These are phyloP conservation scores for Heterotilapia buettikoferi DNA, from an alignment of 2,113 vertebrate genomes.

Conservation along the genomic window DNA sequence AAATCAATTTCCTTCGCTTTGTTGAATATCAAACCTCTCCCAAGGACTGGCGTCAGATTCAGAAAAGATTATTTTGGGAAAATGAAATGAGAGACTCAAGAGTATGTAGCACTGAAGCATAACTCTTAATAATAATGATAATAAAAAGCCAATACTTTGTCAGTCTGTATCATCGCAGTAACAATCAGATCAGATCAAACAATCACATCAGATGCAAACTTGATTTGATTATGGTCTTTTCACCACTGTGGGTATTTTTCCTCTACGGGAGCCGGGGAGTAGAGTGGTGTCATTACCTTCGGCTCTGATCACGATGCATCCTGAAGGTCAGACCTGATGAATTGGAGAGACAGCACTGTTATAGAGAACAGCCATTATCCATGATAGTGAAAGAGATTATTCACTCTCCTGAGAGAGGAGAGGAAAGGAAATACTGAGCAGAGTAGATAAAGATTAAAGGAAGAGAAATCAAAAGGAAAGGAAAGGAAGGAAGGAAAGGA, in stretches of 20 bases:
- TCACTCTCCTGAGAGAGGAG: slow-evolving; percentile 26
- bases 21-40: slow-evolving; percentile 21
- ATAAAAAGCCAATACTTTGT: slow-evolving; percentile 7
- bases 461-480: slow-evolving; percentile 12
- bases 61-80: background rate
- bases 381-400: slow-evolving; percentile 44
- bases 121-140: slow-evolving; percentile 2
- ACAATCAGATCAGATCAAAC: slow-evolving; percentile 32
- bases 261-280: background rate
- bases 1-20: slow-evolving; percentile 19
- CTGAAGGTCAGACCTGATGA: slow-evolving; percentile 66
- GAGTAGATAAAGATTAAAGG: slow-evolving; percentile 15
- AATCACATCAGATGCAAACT: slow-evolving; percentile 22
- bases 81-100: slow-evolving; percentile 12
- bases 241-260: background rate
- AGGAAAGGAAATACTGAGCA: background rate
- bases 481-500: background rate
- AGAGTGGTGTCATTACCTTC: slow-evolving; percentile 50
- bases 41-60: background rate
- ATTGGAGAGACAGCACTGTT: slow-evolving; percentile 53
- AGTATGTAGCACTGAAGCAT: background rate
- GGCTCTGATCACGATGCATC: slow-evolving; percentile 56
- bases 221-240: slow-evolving; percentile 40
- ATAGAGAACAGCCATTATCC: slow-evolving; percentile 54
- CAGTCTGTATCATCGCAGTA: background rate